These are phyloP conservation scores for Amblyornis subalaris DNA, from an alignment of 2,113 vertebrate species.

Conservation along the genomic window DNA sequence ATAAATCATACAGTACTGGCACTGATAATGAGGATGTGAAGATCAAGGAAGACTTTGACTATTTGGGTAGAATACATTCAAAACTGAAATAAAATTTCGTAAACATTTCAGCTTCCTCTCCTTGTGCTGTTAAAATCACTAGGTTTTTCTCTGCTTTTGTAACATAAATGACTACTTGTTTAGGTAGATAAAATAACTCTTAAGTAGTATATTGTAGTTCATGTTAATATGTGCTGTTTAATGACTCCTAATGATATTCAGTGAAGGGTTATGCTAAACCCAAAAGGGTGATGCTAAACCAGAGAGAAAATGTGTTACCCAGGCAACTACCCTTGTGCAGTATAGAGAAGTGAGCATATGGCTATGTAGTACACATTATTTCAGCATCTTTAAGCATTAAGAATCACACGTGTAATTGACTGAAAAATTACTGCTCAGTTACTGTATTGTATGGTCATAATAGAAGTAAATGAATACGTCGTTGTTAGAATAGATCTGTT, in stretches of 20 bases:
- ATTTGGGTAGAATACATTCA: background rate
- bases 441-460: slow-evolving; percentile 93
- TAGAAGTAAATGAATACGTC: slow-evolving; percentile 95
- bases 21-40: background rate
- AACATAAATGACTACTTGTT: slow-evolving; percentile 67
- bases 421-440: slow-evolving; percentile 93
- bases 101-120: slow-evolving; percentile 3
- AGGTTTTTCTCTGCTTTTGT: slow-evolving; percentile 47
- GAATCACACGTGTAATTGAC: slow-evolving; percentile 92
- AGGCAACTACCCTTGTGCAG: slow-evolving; percentile 86
- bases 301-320: slow-evolving; percentile 85
- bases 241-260: slow-evolving; percentile 97
- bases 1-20: background rate
- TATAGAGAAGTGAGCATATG: slow-evolving; percentile 85
- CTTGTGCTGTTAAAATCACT: slow-evolving; percentile 47
- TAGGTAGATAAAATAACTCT: slow-evolving; percentile 72
- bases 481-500: slow-evolving; percentile 90
- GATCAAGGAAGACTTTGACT: background rate
- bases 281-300: slow-evolving; percentile 87
- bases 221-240: slow-evolving; percentile 96
- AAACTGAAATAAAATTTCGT: slow-evolving; percentile 11
- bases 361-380: slow-evolving; percentile 87
- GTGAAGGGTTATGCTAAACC: slow-evolving; percentile 83
- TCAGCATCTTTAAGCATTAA: slow-evolving; percentile 88
- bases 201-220: slow-evolving; percentile 83